Conservation (phyloP, 2,888 invertebrate genomes). For the Tenthredo mesomela region DNA sequence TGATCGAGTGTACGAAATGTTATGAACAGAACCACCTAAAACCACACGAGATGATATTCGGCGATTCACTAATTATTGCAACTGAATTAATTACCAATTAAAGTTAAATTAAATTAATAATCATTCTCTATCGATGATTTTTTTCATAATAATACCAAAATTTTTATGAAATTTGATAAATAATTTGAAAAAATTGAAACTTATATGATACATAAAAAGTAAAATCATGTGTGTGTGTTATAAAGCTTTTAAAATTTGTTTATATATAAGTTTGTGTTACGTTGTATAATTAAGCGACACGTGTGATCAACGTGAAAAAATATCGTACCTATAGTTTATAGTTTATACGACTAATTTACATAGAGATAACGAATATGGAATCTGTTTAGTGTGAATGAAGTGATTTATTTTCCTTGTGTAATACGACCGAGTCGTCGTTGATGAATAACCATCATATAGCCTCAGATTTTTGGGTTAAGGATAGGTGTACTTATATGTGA, state of each 20-base stretch:
- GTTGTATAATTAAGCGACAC: neutral
- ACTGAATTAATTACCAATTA: neutral
- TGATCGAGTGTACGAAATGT: neutral
- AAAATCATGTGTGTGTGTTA: neutral
- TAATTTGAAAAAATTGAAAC: neutral
- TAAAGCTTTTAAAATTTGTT: neutral
- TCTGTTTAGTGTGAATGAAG: neutral
- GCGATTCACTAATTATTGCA: neutral
- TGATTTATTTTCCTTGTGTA: neutral
- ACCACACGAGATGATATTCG: neutral
- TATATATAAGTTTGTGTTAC: neutral
- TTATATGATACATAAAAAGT: neutral
- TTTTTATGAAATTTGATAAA: neutral
- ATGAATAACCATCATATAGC: neutral
- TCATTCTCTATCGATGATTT: neutral
- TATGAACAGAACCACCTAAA: neutral
- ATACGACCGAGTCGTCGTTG: too few species aligned
- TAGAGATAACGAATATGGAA: neutral
- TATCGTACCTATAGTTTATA: neutral
- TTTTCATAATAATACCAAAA: neutral
- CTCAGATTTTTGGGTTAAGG: neutral
- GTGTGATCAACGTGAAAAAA: neutral
- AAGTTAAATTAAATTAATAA: neutral
- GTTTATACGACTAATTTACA: conserved; percentile 13
- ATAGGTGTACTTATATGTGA: too few species aligned